Evolutionary conservation across 2,888 invertebrate genomes (phyloP), one percentile per base, ranked within the genome.

Genomic region (Cataglyphis altisquamis): DNA sequence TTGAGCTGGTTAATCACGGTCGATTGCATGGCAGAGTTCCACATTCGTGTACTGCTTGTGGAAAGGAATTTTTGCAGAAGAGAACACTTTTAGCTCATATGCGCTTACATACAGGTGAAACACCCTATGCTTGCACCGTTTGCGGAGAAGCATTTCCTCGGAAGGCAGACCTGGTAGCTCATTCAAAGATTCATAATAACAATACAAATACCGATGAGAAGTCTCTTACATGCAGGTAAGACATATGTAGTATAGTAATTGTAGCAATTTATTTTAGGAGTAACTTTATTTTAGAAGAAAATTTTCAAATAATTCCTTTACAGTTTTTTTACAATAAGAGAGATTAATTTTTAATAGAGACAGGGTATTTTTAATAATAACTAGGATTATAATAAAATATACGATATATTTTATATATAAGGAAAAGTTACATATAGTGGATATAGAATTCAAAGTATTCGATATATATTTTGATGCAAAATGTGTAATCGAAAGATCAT

Each of bases 31-130:
- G 98, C 39, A 96, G 97, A 81, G 96, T 97, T 88, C 98, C 98
- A 66, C 97, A 97, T 94, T 96, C 97, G 45, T 98, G 98, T 94
- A 97, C 97, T 62, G 97, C 97, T 66, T 98, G 98, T 94, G 97
- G 97, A 82, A 98, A 98, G 94, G 98, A 98, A 95, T 98, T 98
- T 95, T 95, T 98, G 90, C 98, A 98, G 95, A 98, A 98, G 94
- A 95, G 98, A 90, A 98, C 98, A 9, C 95, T 98, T 15, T 96
- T 97, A 86, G 96, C 97, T n/a, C 98, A 98, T 92, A 97, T 97
- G 96, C 96, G 97, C 93, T 96, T 97, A 60, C 97, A 97, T 92
- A 97, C 97, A 32, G 97, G 97, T 10, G 97, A 97, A 92, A 97
- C 97, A 67, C 97, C 97, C 0, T 97, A 97, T 86, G 96, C 97